Evolutionary conservation across 1,140 invertebrate species (phyloP).

Genomic region (Scaptomyza pallida): DNA sequence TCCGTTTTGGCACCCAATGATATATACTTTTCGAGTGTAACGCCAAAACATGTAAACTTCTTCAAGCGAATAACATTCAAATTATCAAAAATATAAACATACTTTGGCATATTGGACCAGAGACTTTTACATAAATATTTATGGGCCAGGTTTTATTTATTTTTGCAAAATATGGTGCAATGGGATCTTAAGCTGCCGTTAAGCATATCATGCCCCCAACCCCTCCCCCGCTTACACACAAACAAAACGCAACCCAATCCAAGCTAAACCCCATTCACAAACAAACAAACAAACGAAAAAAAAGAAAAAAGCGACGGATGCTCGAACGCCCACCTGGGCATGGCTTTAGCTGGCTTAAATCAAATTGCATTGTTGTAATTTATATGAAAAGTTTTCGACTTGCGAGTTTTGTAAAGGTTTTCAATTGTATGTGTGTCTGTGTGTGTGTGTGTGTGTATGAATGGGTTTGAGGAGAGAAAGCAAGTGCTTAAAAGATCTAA

Average conservation of each 20-base stretch:
- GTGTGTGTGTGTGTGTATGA: too few relatives aligned
- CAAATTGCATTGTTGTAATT: conserved; percentile 68
- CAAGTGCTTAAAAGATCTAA: conserved; percentile 7
- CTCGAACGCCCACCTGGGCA: conserved; percentile 6
- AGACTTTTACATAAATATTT: conserved; percentile 76
- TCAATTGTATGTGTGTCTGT: background rate
- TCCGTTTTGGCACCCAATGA: conserved; percentile 17
- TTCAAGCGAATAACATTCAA: conserved; percentile 75
- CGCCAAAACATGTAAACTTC: conserved; percentile 78
- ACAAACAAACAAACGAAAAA: too few relatives aligned
- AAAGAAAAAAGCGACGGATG: too few relatives aligned
- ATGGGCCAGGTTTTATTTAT: conserved; percentile 33
- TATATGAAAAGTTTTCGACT: conserved; percentile 70
- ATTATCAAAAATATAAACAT: conserved; percentile 51
- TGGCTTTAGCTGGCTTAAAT: conserved; percentile 38
- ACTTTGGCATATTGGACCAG: background rate
- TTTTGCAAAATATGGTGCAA: conserved; percentile 36
- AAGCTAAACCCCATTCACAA: background rate
- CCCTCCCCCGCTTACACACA: background rate
- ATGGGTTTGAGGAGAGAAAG: background rate
- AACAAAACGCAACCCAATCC: background rate
- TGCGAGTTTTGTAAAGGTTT: conserved; percentile 14
- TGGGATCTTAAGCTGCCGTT: conserved; percentile 27
- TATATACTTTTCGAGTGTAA: conserved; percentile 58
- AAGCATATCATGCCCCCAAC: background rate